These are phyloP conservation scores for Exaiptasia diaphana DNA, from an alignment of 64 coral and sea anemone genomes.

Conservation along the genomic window DNA sequence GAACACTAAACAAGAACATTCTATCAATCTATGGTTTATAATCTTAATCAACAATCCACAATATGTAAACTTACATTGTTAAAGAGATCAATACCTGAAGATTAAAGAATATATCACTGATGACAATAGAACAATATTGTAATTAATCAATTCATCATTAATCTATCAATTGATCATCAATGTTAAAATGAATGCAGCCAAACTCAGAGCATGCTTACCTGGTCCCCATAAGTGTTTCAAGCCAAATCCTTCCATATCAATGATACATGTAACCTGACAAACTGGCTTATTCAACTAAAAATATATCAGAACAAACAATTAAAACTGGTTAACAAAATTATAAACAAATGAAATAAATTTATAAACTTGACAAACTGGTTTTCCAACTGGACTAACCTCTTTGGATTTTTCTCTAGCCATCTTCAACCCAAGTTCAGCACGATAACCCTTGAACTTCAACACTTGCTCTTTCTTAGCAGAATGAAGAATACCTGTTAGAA, in stretches of 20 bases:
- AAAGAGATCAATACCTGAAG: constrained; percentile 70
- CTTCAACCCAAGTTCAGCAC: constrained; percentile 44
- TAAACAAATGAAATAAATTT: too few relatives aligned
- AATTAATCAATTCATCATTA: too few relatives aligned
- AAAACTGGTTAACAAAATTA: background rate
- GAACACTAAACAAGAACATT: too few relatives aligned
- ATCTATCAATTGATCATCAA: background rate
- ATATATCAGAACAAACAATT: background rate
- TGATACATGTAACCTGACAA: constrained; percentile 54
- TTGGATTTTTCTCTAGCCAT: constrained; percentile 51
- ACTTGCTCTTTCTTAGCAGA: constrained; percentile 69
- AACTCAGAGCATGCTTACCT: too few relatives aligned
- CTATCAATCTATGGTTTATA: too few relatives aligned
- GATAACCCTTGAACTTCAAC: constrained; percentile 61
- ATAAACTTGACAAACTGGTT: too few relatives aligned
- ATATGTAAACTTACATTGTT: constrained; percentile 78
- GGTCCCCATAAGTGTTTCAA: constrained; percentile 87
- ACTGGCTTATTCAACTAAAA: constrained; percentile 48
- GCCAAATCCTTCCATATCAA: constrained; percentile 87
- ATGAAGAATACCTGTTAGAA: constrained; percentile 53
- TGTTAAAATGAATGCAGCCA: background rate
- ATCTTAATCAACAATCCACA: too few relatives aligned
- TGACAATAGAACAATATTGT: too few relatives aligned
- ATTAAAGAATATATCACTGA: too few relatives aligned
- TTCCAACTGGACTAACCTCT: constrained; percentile 66